Conservation (phyloP, 2,888 invertebrate genomes). For the Adelphocoris suturalis region DNA sequence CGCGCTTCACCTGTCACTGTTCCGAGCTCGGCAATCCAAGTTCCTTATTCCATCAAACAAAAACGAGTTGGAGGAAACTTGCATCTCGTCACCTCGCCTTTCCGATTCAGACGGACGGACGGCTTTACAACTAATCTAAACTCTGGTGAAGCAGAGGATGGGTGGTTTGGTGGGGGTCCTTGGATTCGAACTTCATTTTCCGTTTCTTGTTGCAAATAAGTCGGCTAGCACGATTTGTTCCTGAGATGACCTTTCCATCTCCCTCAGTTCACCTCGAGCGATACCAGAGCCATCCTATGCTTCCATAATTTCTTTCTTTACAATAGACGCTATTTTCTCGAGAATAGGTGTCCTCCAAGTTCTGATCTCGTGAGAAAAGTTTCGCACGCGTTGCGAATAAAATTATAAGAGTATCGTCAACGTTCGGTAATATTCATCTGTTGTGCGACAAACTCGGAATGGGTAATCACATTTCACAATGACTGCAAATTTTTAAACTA, state of each 20-base stretch:
- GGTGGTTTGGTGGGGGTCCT: neutral
- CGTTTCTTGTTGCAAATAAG: neutral
- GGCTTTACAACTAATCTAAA: slow-evolving; percentile 27
- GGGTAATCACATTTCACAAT: too few species aligned
- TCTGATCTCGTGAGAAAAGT: too few species aligned
- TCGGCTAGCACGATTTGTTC: neutral
- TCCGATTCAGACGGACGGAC: neutral
- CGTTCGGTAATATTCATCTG: too few species aligned
- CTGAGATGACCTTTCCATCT: neutral
- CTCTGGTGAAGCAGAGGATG: neutral
- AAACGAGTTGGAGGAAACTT: slow-evolving; percentile 42
- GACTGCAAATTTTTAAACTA: too few species aligned
- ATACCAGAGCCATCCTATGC: too few species aligned
- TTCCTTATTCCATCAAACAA: slow-evolving; percentile 39
- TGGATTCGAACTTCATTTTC: neutral
- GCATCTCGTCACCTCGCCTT: slow-evolving; percentile 15
- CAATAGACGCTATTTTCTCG: too few species aligned
- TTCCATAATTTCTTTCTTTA: too few species aligned
- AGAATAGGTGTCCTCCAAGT: too few species aligned
- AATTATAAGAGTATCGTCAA: too few species aligned
- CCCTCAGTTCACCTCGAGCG: too few species aligned
- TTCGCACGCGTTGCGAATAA: too few species aligned
- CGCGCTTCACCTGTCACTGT: neutral
- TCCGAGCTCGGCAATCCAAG: neutral
- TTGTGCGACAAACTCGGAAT: too few species aligned